Evolutionary conservation across 2,797 vertebrate species (phyloP).

Genomic region (Borostomias antarcticus): DNA sequence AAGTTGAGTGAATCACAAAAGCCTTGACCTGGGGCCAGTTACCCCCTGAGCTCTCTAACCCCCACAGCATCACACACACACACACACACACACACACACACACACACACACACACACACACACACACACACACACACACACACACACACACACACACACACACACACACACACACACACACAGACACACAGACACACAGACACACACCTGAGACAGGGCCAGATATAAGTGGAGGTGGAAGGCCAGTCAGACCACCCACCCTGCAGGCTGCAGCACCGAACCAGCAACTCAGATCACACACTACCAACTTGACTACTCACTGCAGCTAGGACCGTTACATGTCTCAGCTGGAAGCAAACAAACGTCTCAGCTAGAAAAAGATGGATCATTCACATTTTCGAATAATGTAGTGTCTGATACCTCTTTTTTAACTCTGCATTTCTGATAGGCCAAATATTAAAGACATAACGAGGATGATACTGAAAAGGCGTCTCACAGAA

Average conservation of each 20-base stretch:
- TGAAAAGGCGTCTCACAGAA: slow-evolving; percentile 49
- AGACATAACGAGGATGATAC: slow-evolving; percentile 37
- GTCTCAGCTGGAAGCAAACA: too few relatives aligned
- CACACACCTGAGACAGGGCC: slow-evolving; percentile 56
- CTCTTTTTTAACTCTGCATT: too few relatives aligned
- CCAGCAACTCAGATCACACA: background rate
- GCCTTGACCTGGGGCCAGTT: background rate
- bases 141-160: slow-evolving; percentile 14
- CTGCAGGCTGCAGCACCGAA: background rate
- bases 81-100: background rate
- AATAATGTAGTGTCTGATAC: too few relatives aligned
- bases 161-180: slow-evolving; percentile 2
- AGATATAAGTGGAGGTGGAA: slow-evolving; percentile 55
- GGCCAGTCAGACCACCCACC: slow-evolving; percentile 68
- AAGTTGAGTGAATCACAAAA: slow-evolving; percentile 47
- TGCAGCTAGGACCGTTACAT: too few relatives aligned
- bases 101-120: slow-evolving; percentile 11
- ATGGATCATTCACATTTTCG: too few relatives aligned
- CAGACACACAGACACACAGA: slow-evolving; percentile 32
- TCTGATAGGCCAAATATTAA: too few relatives aligned
- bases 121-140: slow-evolving; percentile 7
- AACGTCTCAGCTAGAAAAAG: too few relatives aligned
- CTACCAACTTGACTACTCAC: slow-evolving; percentile 24
- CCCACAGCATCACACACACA: background rate
- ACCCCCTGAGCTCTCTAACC: background rate